phyloP scores from a whole-genome alignment of 2,797 vertebrate species.

The Zonotrichia albicollis region DNA sequence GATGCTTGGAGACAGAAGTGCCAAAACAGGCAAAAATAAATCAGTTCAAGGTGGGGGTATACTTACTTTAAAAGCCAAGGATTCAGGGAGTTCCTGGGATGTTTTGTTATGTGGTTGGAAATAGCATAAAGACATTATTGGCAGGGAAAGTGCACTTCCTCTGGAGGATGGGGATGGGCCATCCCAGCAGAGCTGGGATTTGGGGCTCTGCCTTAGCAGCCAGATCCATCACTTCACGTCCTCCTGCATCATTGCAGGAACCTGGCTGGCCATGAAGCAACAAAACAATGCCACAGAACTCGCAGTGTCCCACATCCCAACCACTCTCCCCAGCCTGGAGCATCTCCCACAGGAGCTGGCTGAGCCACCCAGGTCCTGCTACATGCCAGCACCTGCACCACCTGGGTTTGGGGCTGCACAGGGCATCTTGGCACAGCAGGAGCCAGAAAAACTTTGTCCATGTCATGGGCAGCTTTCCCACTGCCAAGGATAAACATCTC shows the following conservation, averaged over 20 bases:
- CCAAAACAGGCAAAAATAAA: constrained; percentile 28
- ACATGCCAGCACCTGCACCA: not conserved
- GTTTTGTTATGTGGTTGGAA: constrained; percentile 18
- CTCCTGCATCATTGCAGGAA: not conserved
- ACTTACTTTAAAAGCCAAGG: constrained; percentile 23
- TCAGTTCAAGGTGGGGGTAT: not conserved
- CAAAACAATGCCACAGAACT: accelerated
- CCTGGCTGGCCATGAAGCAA: not conserved
- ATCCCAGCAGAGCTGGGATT: not conserved
- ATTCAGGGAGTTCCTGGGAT: constrained; percentile 42
- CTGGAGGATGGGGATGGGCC: not conserved
- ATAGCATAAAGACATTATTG: constrained; percentile 6
- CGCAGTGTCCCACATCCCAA: not conserved
- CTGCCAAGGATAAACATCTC: not conserved
- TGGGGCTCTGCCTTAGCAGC: not conserved
- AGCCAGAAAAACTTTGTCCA: not conserved
- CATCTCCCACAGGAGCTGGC: not conserved
- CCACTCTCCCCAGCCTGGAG: not conserved
- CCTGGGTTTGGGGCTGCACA: not conserved
- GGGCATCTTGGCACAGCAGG: not conserved
- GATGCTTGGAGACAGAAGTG: not conserved
- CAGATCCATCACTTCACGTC: not conserved
- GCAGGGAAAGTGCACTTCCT: not conserved
- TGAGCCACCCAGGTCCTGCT: not conserved
- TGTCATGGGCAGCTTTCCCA: not conserved